A percentile compares a stretch with the other conserved stretches of the same genome.
Conservation (phyloP, 2,113 vertebrate genomes). For the Dicaeum eximium region DNA sequence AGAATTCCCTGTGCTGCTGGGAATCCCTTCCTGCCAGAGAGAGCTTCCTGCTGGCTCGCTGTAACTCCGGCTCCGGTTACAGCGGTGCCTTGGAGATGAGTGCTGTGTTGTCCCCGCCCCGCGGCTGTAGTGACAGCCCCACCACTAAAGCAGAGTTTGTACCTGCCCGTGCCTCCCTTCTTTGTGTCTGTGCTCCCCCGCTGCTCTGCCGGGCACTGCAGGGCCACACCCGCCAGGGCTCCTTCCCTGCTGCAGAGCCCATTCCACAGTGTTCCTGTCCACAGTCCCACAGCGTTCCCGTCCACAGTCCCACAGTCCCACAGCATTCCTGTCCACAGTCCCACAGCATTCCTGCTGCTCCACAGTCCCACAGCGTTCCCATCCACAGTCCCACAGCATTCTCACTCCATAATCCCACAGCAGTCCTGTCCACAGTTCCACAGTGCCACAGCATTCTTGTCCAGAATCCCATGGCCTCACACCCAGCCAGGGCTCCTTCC, state of each 20-base stretch:
- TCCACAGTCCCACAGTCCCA: too few relatives aligned
- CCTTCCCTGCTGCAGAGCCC: too few relatives aligned
- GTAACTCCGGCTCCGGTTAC: neutral
- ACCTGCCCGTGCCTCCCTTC: neutral
- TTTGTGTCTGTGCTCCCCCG: neutral
- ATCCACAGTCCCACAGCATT: neutral
- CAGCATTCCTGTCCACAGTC: too few relatives aligned
- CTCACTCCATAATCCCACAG: too few relatives aligned
- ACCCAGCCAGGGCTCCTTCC: neutral
- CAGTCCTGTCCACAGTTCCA: fast-evolving
- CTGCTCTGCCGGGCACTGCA: neutral
- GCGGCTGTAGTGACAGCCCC: neutral
- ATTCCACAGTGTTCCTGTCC: too few relatives aligned
- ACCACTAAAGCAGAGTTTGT: conserved; percentile 36
- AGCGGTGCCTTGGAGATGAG: neutral
- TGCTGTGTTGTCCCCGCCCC: neutral
- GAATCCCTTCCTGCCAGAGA: neutral
- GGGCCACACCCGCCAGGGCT: too few relatives aligned
- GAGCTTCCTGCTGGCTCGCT: neutral
- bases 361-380: too few relatives aligned
- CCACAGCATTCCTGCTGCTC: too few relatives aligned
- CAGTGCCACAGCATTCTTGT: neutral
- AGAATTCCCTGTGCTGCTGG: neutral
- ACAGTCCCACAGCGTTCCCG: too few relatives aligned
- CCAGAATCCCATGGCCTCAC: neutral